These are phyloP conservation scores for Bombus difficillimus DNA, from an alignment of 1,140 invertebrate species.

Conservation along the genomic window DNA sequence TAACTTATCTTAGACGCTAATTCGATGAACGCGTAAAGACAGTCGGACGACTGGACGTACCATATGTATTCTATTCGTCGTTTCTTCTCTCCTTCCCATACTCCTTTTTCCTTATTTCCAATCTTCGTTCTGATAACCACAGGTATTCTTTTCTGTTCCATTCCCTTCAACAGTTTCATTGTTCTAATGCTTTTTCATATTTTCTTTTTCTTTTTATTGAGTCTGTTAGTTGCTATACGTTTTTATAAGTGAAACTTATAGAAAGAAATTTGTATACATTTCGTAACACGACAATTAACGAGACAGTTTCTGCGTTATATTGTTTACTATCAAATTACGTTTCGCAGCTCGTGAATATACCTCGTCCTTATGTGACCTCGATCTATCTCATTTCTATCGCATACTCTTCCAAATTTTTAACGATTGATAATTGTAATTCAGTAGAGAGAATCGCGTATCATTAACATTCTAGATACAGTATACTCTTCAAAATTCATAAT, in stretches of 20 bases:
- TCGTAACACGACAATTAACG: neutral
- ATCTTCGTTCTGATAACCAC: neutral
- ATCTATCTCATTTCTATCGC: too few relatives aligned
- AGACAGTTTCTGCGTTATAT: neutral
- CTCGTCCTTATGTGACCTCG: neutral
- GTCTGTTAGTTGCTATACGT: neutral
- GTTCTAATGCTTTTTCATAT: neutral
- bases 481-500: too few relatives aligned
- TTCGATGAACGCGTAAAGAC: slow-evolving; percentile 47
- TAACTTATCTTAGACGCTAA: slow-evolving; percentile 60
- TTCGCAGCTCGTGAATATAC: neutral
- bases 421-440: too few relatives aligned
- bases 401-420: too few relatives aligned
- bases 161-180: neutral
- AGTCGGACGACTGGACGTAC: neutral
- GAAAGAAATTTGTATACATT: neutral
- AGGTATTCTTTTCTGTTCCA: neutral
- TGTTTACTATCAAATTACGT: neutral
- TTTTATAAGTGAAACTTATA: too few relatives aligned
- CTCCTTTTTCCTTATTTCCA: too few relatives aligned
- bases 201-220: neutral
- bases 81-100: neutral
- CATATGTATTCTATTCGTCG: neutral
- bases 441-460: too few relatives aligned
- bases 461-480: too few relatives aligned